phyloP scores from a whole-genome alignment of 2,888 invertebrate genomes.

The Clunio marinus region DNA sequence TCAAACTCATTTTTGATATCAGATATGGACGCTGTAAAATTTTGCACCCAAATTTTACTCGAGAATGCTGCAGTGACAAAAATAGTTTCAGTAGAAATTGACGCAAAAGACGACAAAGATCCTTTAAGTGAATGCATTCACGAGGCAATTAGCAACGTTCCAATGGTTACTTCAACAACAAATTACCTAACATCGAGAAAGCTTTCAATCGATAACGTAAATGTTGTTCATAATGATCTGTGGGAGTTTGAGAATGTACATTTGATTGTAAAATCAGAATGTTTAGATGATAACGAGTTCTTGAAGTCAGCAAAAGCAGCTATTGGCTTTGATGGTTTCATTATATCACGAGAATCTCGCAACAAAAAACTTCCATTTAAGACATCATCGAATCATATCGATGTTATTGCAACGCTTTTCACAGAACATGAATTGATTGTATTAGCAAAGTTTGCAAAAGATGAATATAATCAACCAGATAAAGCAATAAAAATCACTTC shows the following conservation, averaged over 20 bases:
- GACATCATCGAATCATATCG: too few species aligned
- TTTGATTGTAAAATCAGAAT: slow-evolving; percentile 43
- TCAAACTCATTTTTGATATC: slow-evolving; percentile 42
- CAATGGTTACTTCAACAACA: slow-evolving; percentile 61
- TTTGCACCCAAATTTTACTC: slow-evolving; percentile 60
- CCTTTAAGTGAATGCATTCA: slow-evolving; percentile 55
- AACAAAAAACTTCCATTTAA: slow-evolving; percentile 43
- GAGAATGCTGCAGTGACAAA: slow-evolving; percentile 62
- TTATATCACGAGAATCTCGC: slow-evolving; percentile 57
- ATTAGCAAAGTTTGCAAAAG: slow-evolving; percentile 51
- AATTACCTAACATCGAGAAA: slow-evolving; percentile 50
- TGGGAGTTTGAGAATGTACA: slow-evolving; percentile 45
- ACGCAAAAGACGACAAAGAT: slow-evolving; percentile 48
- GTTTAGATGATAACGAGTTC: slow-evolving; percentile 44
- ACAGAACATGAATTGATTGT: slow-evolving; percentile 46
- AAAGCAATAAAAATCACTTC: slow-evolving; percentile 44
- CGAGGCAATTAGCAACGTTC: slow-evolving; percentile 57
- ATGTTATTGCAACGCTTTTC: slow-evolving; percentile 43
- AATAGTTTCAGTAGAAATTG: slow-evolving; percentile 55
- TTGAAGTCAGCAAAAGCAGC: slow-evolving; percentile 53
- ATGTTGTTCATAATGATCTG: slow-evolving; percentile 61
- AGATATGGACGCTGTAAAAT: slow-evolving; percentile 52
- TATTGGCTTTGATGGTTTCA: slow-evolving; percentile 58
- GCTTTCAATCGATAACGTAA: slow-evolving; percentile 54
- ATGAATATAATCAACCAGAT: slow-evolving; percentile 41